Evolutionary conservation across 2,113 vertebrate genomes (phyloP).

Genomic region (western clawed frog (Xenopus tropicalis)): DNA sequence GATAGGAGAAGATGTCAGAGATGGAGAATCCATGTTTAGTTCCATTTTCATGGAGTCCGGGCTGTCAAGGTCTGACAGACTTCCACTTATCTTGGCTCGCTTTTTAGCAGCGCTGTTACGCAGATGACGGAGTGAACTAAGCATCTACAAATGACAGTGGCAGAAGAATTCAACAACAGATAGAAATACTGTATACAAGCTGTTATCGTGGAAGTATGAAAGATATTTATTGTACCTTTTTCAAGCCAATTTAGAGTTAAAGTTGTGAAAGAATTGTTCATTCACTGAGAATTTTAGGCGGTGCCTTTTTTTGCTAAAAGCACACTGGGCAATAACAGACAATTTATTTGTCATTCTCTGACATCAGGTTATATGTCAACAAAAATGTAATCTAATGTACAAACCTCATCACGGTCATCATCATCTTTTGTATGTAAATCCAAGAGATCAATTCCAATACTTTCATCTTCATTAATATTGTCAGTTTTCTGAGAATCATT

Average conservation of each 20-base stretch:
- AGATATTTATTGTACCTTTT: neutral
- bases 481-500: constrained; percentile 23
- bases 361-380: too few relatives aligned
- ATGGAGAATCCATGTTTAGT: constrained; percentile 61
- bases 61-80: constrained; percentile 72
- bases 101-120: constrained; percentile 89
- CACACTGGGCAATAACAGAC: too few relatives aligned
- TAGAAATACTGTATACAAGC: too few relatives aligned
- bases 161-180: neutral
- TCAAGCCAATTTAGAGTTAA: too few relatives aligned
- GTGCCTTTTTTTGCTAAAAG: too few relatives aligned
- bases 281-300: too few relatives aligned
- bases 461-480: constrained; percentile 53
- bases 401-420: constrained; percentile 84
- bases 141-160: constrained; percentile 68
- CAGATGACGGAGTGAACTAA: constrained; percentile 79
- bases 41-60: constrained; percentile 75
- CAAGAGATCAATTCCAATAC: constrained; percentile 60
- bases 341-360: too few relatives aligned
- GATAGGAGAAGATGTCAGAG: constrained; percentile 65
- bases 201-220: neutral
- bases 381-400: constrained; percentile 30
- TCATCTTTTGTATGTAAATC: constrained; percentile 60
- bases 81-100: constrained; percentile 75
- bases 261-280: too few relatives aligned